Percentiles rank a stretch among this genome's conserved stretches.
These are phyloP conservation scores for Megathymus violae DNA, from an alignment of 1,140 invertebrate species.

Conservation along the genomic window DNA sequence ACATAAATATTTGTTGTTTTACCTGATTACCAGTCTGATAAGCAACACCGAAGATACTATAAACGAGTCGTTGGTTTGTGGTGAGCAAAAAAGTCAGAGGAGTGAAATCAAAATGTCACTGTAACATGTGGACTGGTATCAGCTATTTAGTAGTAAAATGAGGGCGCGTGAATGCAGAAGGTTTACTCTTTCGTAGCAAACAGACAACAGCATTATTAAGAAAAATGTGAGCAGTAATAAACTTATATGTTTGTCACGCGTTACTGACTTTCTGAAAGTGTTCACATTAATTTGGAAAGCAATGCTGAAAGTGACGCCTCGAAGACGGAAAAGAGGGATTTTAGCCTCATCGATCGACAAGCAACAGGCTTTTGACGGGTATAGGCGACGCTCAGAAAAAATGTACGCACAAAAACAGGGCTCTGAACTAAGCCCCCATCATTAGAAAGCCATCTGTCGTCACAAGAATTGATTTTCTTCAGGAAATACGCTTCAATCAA, in stretches of 20 bases:
- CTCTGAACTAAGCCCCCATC: conserved; percentile 46
- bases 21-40: conserved; percentile 39
- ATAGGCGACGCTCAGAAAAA: conserved; percentile 41
- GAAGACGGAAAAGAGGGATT: conserved; percentile 9
- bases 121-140: too few relatives aligned
- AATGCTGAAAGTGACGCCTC: conserved; percentile 2
- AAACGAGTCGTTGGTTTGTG: too few relatives aligned
- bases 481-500: conserved; percentile 75
- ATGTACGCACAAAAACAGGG: conserved; percentile 43
- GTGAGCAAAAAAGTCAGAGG: too few relatives aligned
- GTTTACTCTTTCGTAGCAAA: background rate
- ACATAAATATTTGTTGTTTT: background rate
- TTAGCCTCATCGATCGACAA: conserved; percentile 23
- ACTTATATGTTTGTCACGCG: background rate
- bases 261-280: background rate
- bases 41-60: conserved; percentile 48
- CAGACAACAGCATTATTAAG: too few relatives aligned
- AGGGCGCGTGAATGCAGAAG: too few relatives aligned
- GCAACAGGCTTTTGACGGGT: conserved; percentile 49
- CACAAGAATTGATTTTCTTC: conserved; percentile 66
- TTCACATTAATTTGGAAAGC: background rate
- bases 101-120: too few relatives aligned
- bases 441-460: conserved; percentile 68
- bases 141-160: too few relatives aligned
- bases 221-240: background rate